phyloP scores from a whole-genome alignment of 2,888 invertebrate genomes.

The Dynastes maya region DNA sequence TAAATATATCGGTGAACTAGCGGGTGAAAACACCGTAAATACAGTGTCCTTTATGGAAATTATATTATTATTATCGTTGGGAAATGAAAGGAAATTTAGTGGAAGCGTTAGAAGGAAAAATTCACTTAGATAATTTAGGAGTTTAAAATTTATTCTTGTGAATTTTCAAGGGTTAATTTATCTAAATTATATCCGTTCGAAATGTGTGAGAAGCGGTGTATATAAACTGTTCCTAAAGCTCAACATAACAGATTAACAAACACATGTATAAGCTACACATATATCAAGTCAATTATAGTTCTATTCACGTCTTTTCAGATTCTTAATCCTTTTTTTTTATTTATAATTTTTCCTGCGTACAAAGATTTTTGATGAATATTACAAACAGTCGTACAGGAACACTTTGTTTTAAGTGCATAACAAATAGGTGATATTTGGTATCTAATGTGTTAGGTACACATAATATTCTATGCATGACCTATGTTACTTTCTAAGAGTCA shows the following conservation, averaged over 20 bases:
- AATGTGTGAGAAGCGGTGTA: too few relatives aligned
- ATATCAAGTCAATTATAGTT: conserved; percentile 52
- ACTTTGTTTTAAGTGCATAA: conserved; percentile 50
- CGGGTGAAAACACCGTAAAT: conserved; percentile 23
- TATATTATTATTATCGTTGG: too few relatives aligned
- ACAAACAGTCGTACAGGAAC: conserved; percentile 38
- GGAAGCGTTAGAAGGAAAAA: too few relatives aligned
- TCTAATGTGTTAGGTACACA: conserved; percentile 48
- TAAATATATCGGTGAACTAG: conserved; percentile 42
- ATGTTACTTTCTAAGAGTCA: conserved; percentile 49
- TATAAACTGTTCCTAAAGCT: conserved; percentile 46
- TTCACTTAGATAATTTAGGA: too few relatives aligned
- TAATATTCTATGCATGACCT: conserved; percentile 48
- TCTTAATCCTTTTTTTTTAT: conserved; percentile 43
- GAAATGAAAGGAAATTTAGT: too few relatives aligned
- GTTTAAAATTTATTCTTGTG: too few relatives aligned
- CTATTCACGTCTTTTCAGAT: conserved; percentile 48
- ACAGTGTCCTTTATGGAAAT: background rate
- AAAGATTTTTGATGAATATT: conserved; percentile 51
- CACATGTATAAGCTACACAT: conserved; percentile 46
- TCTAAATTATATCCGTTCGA: background rate
- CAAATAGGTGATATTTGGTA: conserved; percentile 48
- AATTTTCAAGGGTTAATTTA: conserved; percentile 10
- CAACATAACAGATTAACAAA: conserved; percentile 49
- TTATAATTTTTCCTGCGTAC: conserved; percentile 40